Conservation (phyloP, 2,113 vertebrate genomes). For the Leucopsar rothschildi region DNA sequence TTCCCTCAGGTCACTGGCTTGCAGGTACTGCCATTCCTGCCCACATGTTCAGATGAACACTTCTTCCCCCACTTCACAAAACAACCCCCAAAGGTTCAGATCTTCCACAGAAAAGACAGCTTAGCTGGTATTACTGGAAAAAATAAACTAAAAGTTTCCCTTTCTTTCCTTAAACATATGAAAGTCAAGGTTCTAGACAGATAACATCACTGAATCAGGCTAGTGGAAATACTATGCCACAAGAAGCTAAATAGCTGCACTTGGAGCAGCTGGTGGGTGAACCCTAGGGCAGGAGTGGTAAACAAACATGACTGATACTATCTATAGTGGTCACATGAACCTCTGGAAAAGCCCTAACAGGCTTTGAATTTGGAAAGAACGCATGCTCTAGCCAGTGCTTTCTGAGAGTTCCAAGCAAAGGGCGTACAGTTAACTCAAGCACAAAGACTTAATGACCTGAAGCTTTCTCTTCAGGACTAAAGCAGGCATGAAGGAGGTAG, state of each 20-base stretch:
- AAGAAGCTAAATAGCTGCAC: not conserved
- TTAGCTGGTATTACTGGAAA: not conserved
- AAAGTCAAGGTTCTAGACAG: not conserved
- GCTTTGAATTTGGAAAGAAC: not conserved
- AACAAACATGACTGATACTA: not conserved
- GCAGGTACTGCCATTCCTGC: not conserved
- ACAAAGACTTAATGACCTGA: not conserved
- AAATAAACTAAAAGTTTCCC: not conserved
- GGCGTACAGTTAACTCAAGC: not conserved
- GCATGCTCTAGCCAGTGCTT: not conserved
- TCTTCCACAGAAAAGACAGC: not conserved
- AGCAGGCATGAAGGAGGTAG: not conserved
- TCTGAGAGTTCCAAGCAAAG: not conserved
- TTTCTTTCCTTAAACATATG: not conserved
- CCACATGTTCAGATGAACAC: rapidly evolving
- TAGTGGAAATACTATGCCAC: not conserved
- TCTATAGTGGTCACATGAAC: not conserved
- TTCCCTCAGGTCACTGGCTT: not conserved
- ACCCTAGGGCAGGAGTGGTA: not conserved
- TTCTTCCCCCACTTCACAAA: not conserved
- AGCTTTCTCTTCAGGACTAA: not conserved
- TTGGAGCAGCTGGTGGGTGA: not conserved
- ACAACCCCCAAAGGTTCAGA: not conserved
- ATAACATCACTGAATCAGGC: not conserved
- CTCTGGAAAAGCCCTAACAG: not conserved